Evolutionary conservation across 2,113 vertebrate genomes (phyloP), one percentile per base, ranked within the genome.

Genomic region (Pavo muticus): DNA sequence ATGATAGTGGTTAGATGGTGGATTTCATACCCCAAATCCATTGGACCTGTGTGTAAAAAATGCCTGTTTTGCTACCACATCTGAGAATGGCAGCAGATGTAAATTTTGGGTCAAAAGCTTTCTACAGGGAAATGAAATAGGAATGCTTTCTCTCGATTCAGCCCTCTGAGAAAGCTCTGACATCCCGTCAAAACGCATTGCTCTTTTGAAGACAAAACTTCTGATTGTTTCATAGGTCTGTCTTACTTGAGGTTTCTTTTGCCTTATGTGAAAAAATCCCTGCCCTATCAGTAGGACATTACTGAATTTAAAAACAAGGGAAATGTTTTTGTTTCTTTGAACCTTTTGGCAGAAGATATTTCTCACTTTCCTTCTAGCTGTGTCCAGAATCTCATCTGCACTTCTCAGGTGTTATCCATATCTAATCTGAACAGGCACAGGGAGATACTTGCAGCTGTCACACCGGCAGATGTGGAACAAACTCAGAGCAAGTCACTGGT

Each of bases 341-440:
- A 91, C 50, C 47, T 93, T 90, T 88, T 72, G 39, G 32, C 64
- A 84, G 83, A 71, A 92, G 74, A 64, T 68, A 69, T 39, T 86
- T 92, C 73, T 90, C 47, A n/a, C 80, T 92, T 90, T 83, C 29
- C 35, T 83, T 73, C 72, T 80, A 83, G 12, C 54, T 90, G 50
- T 80, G 60, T 80, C 88, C 25, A 35, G 39, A 44, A 48, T 86
- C 69, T 92, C 50, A 68, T 64, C 88, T 74, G 64, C 37, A 4
- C 39, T 93, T 86, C 50, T 81, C 60, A 50, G 72, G 17, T 86
- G 79, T 64, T 86, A 50, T 2, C 56, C 60, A 5, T 81, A 81
- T 93, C 83, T 95, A 67, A 91, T 84, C 88, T 74, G 57, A 90
- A 29, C 20, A 76, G 83, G 8, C 79, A 90, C 15, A 74, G 37